Evolutionary conservation across 2,113 vertebrate species (phyloP).

Genomic region (Brachypodius melanocephalos): DNA sequence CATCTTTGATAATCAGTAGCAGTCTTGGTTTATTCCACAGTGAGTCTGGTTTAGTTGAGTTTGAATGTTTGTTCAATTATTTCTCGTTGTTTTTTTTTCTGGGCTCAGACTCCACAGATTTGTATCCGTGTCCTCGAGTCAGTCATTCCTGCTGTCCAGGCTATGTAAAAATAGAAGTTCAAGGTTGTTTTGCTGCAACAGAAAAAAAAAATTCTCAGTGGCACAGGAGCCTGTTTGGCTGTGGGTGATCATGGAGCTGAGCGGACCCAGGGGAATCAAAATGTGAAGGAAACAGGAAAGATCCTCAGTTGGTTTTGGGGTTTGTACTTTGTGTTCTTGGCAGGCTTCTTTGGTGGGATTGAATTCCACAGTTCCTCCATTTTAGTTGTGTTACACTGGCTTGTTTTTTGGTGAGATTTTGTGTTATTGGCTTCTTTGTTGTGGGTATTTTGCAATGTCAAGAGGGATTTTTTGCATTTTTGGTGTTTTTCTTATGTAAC

Average conservation of each 20-base stretch:
- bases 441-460: not conserved
- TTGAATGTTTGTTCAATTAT: not conserved
- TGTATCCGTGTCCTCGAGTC: not conserved
- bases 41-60: not conserved
- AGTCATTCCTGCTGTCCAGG: not conserved
- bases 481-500: not conserved
- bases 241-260: not conserved
- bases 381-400: accelerated
- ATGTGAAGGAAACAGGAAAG: not conserved
- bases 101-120: not conserved
- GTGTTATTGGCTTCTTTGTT: not conserved
- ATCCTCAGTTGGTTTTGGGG: accelerated
- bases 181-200: not conserved
- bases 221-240: not conserved
- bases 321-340: not conserved
- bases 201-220: not conserved
- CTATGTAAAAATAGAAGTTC: not conserved
- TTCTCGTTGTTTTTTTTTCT: not conserved
- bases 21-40: not conserved
- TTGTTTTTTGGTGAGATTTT: not conserved
- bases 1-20: not conserved
- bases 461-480: not conserved
- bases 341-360: not conserved
- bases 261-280: not conserved
- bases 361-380: not conserved